These are phyloP conservation scores for Ceratitis capitata DNA, from an alignment of 1,140 invertebrate species.

Conservation along the genomic window DNA sequence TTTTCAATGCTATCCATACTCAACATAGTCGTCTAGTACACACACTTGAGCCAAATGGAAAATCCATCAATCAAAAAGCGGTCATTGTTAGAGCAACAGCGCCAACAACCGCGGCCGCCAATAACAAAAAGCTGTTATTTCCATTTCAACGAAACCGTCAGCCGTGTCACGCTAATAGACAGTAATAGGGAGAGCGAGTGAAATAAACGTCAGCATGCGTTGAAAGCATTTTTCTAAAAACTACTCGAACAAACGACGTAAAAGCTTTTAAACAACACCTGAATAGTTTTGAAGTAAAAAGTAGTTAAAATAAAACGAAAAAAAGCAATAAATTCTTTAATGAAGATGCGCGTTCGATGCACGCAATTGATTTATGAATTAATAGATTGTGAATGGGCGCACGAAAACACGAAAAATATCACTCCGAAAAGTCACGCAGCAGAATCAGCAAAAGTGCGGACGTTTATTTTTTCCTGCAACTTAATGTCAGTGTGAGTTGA, in stretches of 20 bases:
- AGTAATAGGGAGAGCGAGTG: background rate
- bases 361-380: background rate
- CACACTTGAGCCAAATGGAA: background rate
- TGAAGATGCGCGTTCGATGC: background rate
- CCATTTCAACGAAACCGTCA: background rate
- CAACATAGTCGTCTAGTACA: no score
- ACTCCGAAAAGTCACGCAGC: background rate
- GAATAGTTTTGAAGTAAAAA: background rate
- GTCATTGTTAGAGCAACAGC: background rate
- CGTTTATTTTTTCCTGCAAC: no score
- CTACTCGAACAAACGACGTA: no score
- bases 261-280: slow-evolving; percentile 16
- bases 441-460: no score
- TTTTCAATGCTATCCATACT: no score
- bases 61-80: background rate
- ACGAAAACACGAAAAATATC: no score
- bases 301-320: no score
- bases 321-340: no score
- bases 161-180: background rate
- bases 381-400: background rate
- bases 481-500: no score
- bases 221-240: slow-evolving; percentile 1
- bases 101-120: background rate
- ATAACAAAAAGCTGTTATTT: background rate
- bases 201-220: background rate